Conservation (phyloP, 1,140 invertebrate species). For the Latrodectus geometricus region DNA sequence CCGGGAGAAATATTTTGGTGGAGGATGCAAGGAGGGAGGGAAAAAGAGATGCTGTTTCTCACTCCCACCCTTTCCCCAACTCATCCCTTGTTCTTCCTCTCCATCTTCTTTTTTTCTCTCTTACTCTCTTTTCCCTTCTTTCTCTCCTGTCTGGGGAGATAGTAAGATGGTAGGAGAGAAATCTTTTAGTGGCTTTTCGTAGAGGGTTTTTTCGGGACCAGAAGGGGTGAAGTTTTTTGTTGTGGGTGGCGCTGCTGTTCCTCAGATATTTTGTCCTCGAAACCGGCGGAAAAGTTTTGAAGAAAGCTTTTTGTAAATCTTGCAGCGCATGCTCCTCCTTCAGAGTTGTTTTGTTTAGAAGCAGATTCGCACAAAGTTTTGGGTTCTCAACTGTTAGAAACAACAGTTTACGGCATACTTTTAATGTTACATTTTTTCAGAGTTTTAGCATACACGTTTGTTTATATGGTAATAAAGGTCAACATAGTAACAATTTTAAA, state of each 20-base stretch:
- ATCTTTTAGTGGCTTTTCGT: constrained; percentile 1
- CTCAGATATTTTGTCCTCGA: constrained; percentile 12
- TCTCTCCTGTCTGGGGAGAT: background rate
- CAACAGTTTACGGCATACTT: too few species aligned
- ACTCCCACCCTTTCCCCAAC: background rate
- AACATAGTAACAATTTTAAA: too few species aligned
- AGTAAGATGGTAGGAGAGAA: constrained; percentile 9
- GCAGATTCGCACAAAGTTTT: too few species aligned
- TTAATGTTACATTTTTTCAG: too few species aligned
- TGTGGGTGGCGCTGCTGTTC: constrained; percentile 2
- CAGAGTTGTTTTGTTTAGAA: too few species aligned
- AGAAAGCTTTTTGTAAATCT: too few species aligned
- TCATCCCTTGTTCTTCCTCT: background rate
- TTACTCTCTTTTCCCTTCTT: constrained; percentile 3
- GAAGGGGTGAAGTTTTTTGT: constrained; percentile 7
- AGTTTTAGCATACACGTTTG: too few species aligned
- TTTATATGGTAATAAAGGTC: too few species aligned
- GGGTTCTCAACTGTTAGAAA: too few species aligned
- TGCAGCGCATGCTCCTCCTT: too few species aligned
- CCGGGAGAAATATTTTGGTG: constrained; percentile 21
- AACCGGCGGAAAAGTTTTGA: constrained; percentile 7
- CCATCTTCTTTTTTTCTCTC: constrained; percentile 17
- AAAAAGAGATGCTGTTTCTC: background rate
- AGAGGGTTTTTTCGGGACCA: background rate
- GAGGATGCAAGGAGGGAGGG: constrained; percentile 11